A percentile compares a stretch with the other conserved stretches of the same genome.
phyloP scores from a whole-genome alignment of 2,113 vertebrate species.

The Austrofundulus limnaeus region DNA sequence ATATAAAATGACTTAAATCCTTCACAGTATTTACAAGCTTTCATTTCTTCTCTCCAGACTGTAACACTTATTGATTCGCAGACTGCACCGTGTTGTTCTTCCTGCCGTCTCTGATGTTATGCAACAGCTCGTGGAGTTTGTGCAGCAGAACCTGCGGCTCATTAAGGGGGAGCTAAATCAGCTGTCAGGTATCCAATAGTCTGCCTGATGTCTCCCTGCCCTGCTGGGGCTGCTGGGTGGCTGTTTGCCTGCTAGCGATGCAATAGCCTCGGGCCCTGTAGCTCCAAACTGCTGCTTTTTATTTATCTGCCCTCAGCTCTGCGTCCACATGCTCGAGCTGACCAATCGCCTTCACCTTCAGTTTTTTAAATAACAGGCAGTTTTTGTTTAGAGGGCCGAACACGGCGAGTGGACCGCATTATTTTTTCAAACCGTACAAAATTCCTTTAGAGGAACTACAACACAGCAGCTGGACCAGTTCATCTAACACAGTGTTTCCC shows the following conservation, averaged over 20 bases:
- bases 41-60: constrained; percentile 9
- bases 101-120: constrained; percentile 44
- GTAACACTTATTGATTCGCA: constrained; percentile 21
- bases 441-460: too few species aligned
- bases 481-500: too few species aligned
- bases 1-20: background rate
- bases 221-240: constrained; percentile 56
- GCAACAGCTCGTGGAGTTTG: constrained; percentile 49
- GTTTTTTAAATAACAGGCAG: constrained; percentile 12
- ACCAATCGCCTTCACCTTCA: constrained; percentile 24
- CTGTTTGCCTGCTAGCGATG: constrained; percentile 69
- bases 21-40: constrained; percentile 13
- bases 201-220: constrained; percentile 50
- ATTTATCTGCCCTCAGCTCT: constrained; percentile 54
- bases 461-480: too few species aligned
- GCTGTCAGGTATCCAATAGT: constrained; percentile 66
- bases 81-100: constrained; percentile 15
- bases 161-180: constrained; percentile 66
- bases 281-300: constrained; percentile 56
- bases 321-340: constrained; percentile 22
- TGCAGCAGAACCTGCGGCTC: constrained; percentile 43
- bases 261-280: constrained; percentile 55
- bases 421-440: too few species aligned
- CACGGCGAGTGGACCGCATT: background rate
- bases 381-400: constrained; percentile 6